Percentiles rank a stretch among this genome's conserved stretches.
phyloP scores from a whole-genome alignment of 2,113 vertebrate species.

The Morphnarchus princeps region DNA sequence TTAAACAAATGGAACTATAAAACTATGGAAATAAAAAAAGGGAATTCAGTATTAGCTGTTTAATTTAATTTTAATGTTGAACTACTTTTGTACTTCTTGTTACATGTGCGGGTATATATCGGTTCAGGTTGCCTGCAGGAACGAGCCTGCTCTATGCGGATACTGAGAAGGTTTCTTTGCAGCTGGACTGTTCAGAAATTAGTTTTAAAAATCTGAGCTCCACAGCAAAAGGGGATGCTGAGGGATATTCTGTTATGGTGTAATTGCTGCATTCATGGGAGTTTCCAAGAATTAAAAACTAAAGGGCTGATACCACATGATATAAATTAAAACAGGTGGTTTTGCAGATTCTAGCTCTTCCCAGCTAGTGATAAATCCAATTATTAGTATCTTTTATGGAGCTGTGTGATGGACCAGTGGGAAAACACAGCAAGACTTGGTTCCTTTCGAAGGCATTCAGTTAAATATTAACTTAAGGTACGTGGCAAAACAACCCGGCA shows the following conservation, averaged over 20 bases:
- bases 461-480: neutral
- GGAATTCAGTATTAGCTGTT: neutral
- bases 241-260: neutral
- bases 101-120: accelerated
- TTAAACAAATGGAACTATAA: neutral
- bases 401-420: neutral
- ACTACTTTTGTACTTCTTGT: neutral
- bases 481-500: neutral
- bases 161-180: neutral
- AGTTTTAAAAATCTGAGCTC: neutral
- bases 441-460: neutral
- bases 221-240: neutral
- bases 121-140: neutral
- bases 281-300: neutral
- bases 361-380: neutral
- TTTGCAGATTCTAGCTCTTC: neutral
- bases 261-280: neutral
- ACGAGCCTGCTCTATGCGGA: accelerated
- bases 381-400: neutral
- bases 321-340: neutral
- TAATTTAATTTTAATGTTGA: neutral
- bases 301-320: accelerated
- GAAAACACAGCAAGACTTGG: neutral
- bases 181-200: neutral
- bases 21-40: accelerated